Percentiles rank a stretch among this genome's conserved stretches.
These are phyloP conservation scores for Cheilosia vernalis DNA, from an alignment of 2,888 invertebrate genomes.

Conservation along the genomic window DNA sequence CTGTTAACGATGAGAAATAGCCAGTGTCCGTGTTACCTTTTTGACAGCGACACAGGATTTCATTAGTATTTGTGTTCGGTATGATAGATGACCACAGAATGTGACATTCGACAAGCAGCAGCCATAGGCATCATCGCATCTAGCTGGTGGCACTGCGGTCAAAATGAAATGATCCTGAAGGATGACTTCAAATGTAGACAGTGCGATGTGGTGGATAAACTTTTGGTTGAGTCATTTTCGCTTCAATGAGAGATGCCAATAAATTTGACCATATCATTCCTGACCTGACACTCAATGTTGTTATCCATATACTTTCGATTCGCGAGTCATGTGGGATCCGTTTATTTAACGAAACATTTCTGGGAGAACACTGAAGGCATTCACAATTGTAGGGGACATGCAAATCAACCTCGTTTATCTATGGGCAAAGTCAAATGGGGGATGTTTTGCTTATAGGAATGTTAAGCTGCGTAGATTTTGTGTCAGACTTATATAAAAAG, in stretches of 20 bases:
- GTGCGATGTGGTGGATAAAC: neutral
- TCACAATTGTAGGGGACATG: too few relatives aligned
- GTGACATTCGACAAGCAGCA: slow-evolving; percentile 54
- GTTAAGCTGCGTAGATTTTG: too few relatives aligned
- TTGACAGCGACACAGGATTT: slow-evolving; percentile 46
- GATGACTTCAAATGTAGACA: slow-evolving; percentile 1
- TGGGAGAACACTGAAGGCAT: neutral
- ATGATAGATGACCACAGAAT: slow-evolving; percentile 61
- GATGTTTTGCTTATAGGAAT: too few relatives aligned
- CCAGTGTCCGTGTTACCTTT: slow-evolving; percentile 18
- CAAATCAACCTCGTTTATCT: too few relatives aligned
- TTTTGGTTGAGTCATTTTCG: slow-evolving; percentile 12
- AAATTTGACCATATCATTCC: neutral
- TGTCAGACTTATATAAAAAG: too few relatives aligned
- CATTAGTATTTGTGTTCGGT: slow-evolving; percentile 56
- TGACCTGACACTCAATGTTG: neutral
- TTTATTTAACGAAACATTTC: neutral
- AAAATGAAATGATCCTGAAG: neutral
- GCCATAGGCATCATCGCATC: neutral
- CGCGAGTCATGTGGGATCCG: too few relatives aligned
- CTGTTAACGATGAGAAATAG: slow-evolving; percentile 49
- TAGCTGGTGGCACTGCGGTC: neutral
- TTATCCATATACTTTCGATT: neutral
- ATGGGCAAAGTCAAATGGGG: too few relatives aligned
- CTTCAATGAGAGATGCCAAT: neutral